These are phyloP conservation scores for Philaethria dido DNA, from an alignment of 2,888 invertebrate genomes.

Conservation along the genomic window DNA sequence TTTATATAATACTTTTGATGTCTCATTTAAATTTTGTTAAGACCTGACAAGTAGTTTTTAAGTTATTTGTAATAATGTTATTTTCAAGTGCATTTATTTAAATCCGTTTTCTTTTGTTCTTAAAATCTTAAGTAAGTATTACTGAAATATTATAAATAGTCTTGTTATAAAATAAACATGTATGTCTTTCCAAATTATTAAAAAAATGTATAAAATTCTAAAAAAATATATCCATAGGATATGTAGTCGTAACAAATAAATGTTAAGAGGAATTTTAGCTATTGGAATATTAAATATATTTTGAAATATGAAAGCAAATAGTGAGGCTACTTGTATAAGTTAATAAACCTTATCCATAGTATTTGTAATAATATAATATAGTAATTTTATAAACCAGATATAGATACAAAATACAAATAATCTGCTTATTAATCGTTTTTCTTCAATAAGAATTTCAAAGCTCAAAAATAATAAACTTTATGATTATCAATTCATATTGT, in stretches of 20 bases:
- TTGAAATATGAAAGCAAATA: slow-evolving; percentile 73
- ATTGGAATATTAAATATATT: slow-evolving; percentile 25
- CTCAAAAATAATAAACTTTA: too few relatives aligned
- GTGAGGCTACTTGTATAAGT: slow-evolving; percentile 58
- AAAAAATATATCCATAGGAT: background rate
- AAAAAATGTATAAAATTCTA: slow-evolving; percentile 10
- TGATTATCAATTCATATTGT: background rate
- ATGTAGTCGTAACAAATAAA: slow-evolving; percentile 8
- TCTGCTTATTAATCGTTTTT: background rate
- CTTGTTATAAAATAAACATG: background rate
- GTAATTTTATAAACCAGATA: background rate
- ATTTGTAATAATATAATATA: background rate
- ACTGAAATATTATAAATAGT: background rate
- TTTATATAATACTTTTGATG: too few relatives aligned
- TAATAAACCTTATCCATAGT: slow-evolving; percentile 11
- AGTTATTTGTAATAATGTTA: too few relatives aligned
- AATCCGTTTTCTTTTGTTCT: too few relatives aligned
- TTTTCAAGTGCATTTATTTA: too few relatives aligned
- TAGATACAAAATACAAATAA: background rate
- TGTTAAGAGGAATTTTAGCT: slow-evolving; percentile 22
- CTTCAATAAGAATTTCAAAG: background rate
- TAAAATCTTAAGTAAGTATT: background rate
- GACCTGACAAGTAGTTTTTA: too few relatives aligned
- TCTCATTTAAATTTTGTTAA: too few relatives aligned
- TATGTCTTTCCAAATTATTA: slow-evolving; percentile 9